Evolutionary conservation across 2,888 invertebrate genomes (phyloP), one percentile per base, ranked within the genome.

Genomic region (Drosophila quasianomalipes): DNA sequence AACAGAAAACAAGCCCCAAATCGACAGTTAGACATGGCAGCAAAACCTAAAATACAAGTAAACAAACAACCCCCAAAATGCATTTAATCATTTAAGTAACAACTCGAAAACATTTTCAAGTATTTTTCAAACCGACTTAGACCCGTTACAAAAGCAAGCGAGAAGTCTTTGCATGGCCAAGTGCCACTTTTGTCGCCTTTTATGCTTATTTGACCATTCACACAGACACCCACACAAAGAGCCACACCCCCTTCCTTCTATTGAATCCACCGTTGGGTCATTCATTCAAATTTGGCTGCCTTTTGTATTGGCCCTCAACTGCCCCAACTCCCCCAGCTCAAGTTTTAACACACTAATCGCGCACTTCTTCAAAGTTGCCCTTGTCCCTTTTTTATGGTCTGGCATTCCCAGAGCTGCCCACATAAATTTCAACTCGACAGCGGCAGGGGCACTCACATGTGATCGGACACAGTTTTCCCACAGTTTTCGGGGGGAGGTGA

Each of bases 181-280:
- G 86, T 87, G 91, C 72, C 89, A 89, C 86, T 87, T 87, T 87
- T 86, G 89, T 90, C 86, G 86, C 91, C 91, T 91, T 90, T 87
- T 91, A 89, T 90, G 91, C 78, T 85, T 85, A 76, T 85, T 90
- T 87, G 88, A 86, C 81, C 90, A 84, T 81, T 83, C 71, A 86
- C 59, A 52, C 51, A 54, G 39, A 54, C 52, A 44, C 59, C 51
- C 37, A 57, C 58, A 59, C 52, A 47, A 47, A 47, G 44, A 22
- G 44, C 35, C 51, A n/a, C 37, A 3, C 35, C 33, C 53, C 28
- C 62, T 70, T 61, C 26, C 62, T 57, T 58, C 58, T 54, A 74
- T 74, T 74, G 53, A 70, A 61, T 60, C 33, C 31, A 53, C 35
- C 58, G 54, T 63, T 75, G 76, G 75, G 71, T 74, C 75, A 75